Evolutionary conservation across 2,888 invertebrate species (phyloP).

Genomic region (Ophraella communa): DNA sequence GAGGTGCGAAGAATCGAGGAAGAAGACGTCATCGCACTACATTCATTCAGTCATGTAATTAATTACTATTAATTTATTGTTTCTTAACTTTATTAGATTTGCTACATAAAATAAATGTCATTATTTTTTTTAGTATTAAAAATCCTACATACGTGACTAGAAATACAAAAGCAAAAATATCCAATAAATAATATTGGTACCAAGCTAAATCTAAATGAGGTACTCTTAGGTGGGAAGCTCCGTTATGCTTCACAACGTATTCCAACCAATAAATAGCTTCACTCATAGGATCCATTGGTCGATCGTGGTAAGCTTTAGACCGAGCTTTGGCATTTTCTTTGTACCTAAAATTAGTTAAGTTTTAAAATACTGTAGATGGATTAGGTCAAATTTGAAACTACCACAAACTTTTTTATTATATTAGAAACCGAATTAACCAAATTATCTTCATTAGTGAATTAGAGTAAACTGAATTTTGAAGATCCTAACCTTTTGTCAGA

Average conservation of each 20-base stretch:
- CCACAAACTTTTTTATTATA: no score
- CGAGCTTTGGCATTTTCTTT: slow-evolving; percentile 36
- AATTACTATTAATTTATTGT: no score
- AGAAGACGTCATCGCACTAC: no score
- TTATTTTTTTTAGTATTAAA: not conserved
- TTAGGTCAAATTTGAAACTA: no score
- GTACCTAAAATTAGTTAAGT: slow-evolving; percentile 34
- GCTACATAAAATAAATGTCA: not conserved
- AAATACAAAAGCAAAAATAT: slow-evolving; percentile 37
- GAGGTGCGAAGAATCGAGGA: no score
- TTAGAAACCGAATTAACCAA: no score
- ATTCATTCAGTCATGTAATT: no score
- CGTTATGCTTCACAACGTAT: slow-evolving; percentile 45
- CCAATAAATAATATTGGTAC: slow-evolving; percentile 48
- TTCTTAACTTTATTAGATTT: not conserved
- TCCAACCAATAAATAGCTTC: slow-evolving; percentile 46
- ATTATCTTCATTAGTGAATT: no score
- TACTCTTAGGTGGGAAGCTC: slow-evolving; percentile 44
- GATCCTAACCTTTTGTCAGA: slow-evolving; percentile 47
- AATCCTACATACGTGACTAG: not conserved
- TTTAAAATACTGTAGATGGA: no score
- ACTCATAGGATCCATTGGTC: slow-evolving; percentile 42
- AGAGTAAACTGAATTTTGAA: no score
- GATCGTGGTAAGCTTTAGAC: slow-evolving; percentile 43
- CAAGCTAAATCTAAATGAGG: slow-evolving; percentile 40